phyloP scores from a whole-genome alignment of 1,140 invertebrate species.

The Drusus annulatus region DNA sequence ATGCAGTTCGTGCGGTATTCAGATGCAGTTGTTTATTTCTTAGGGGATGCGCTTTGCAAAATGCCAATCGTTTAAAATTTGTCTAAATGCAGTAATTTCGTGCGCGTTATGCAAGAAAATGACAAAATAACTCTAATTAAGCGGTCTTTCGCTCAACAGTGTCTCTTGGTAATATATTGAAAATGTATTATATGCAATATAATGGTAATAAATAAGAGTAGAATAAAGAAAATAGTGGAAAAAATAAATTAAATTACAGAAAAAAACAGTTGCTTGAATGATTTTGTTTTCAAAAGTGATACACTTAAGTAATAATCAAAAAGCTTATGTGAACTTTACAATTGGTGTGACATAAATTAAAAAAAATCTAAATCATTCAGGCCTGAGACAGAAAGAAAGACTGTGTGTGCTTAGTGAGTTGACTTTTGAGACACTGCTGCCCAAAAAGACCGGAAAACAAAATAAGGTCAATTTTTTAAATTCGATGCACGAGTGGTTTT shows the following conservation, averaged over 20 bases:
- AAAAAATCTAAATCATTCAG: too few relatives aligned
- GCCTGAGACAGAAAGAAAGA: too few relatives aligned
- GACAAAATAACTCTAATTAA: not conserved
- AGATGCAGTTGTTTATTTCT: conserved; percentile 1
- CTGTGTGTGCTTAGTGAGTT: too few relatives aligned
- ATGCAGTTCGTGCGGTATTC: conserved; percentile 25
- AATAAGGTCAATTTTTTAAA: not conserved
- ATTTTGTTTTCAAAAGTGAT: too few relatives aligned
- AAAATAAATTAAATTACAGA: too few relatives aligned
- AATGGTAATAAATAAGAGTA: too few relatives aligned
- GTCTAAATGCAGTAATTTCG: conserved; percentile 29
- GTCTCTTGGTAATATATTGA: not conserved
- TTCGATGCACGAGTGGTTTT: not conserved
- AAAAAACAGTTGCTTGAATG: too few relatives aligned
- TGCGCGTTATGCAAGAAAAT: conserved; percentile 12
- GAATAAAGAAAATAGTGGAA: too few relatives aligned
- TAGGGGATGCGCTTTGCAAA: conserved; percentile 11
- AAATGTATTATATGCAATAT: too few relatives aligned
- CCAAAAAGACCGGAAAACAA: not conserved
- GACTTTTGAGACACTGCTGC: not conserved
- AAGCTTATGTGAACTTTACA: too few relatives aligned
- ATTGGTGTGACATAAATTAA: too few relatives aligned
- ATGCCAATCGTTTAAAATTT: conserved; percentile 17
- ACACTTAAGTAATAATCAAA: too few relatives aligned
- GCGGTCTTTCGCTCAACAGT: not conserved